Percentiles rank a stretch among this genome's conserved stretches.
Conservation (phyloP, 2,113 vertebrate species). For the Peromyscus maniculatus region DNA sequence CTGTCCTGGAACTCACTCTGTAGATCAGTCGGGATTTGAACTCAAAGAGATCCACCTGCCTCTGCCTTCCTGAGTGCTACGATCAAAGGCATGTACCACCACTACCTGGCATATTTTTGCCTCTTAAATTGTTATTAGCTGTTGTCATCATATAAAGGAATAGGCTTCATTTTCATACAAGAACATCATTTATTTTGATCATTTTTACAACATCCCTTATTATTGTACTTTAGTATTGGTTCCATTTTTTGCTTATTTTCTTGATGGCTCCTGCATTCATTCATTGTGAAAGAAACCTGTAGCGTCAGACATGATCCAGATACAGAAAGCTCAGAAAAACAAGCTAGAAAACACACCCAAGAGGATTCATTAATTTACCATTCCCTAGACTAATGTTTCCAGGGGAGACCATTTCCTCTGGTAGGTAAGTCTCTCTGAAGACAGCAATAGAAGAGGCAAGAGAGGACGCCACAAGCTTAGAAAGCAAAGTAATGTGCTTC, state of each 20-base stretch:
- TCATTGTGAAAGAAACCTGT: not conserved
- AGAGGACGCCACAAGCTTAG: not conserved
- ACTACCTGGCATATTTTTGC: not conserved
- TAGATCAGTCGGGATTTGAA: not conserved
- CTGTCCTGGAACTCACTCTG: not conserved
- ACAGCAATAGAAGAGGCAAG: not conserved
- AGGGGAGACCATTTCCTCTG: not conserved
- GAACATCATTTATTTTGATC: not conserved
- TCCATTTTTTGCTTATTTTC: not conserved
- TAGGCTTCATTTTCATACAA: no score
- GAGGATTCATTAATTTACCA: not conserved
- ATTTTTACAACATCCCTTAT: not conserved
- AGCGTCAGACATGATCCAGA: not conserved
- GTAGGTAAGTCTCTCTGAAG: not conserved
- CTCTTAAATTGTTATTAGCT: not conserved
- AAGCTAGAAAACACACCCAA: not conserved
- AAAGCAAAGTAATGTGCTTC: not conserved
- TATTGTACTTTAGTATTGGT: not conserved
- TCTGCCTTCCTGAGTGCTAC: not conserved
- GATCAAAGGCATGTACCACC: not conserved
- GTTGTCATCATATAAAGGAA: not conserved
- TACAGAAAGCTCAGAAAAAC: not conserved
- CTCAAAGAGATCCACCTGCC: not conserved
- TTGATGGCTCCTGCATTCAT: not conserved
- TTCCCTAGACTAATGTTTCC: not conserved